phyloP scores from a whole-genome alignment of 2,797 vertebrate species.

The Psittacula derbiana region DNA sequence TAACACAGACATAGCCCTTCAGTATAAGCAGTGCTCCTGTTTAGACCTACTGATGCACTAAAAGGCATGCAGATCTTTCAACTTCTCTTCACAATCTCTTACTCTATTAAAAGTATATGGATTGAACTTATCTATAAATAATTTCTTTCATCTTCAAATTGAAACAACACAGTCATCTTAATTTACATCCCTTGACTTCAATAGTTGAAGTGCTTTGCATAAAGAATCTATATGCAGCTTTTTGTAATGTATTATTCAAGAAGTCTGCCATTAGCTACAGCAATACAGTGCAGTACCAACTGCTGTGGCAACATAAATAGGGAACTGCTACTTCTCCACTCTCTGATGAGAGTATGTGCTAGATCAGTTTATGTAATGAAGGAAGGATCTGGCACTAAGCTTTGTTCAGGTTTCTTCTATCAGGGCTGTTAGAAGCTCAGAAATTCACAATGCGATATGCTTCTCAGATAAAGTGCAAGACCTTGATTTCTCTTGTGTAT shows the following conservation, averaged over 20 bases:
- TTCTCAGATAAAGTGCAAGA: background rate
- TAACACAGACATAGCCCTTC: background rate
- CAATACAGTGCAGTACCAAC: background rate
- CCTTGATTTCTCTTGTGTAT: background rate
- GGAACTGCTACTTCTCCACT: background rate
- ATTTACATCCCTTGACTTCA: background rate
- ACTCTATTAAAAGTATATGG: background rate
- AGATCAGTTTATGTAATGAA: background rate
- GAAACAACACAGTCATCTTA: background rate
- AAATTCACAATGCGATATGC: background rate
- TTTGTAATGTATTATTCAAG: conserved; percentile 46
- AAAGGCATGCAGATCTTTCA: background rate
- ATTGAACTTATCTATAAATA: background rate
- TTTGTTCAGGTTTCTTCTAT: background rate
- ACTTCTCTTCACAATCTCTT: background rate
- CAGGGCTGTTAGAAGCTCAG: background rate
- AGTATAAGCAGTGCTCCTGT: background rate
- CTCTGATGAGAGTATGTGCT: background rate
- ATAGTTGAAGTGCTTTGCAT: background rate
- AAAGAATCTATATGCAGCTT: background rate
- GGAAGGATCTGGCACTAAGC: background rate
- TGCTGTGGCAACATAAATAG: background rate
- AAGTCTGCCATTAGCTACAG: background rate
- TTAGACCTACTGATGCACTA: background rate
- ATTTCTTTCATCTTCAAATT: conserved; percentile 6